A percentile compares a stretch with the other conserved stretches of the same genome.
Conservation (phyloP, 1,140 invertebrate species). For the Eupristina koningsbergeri region DNA sequence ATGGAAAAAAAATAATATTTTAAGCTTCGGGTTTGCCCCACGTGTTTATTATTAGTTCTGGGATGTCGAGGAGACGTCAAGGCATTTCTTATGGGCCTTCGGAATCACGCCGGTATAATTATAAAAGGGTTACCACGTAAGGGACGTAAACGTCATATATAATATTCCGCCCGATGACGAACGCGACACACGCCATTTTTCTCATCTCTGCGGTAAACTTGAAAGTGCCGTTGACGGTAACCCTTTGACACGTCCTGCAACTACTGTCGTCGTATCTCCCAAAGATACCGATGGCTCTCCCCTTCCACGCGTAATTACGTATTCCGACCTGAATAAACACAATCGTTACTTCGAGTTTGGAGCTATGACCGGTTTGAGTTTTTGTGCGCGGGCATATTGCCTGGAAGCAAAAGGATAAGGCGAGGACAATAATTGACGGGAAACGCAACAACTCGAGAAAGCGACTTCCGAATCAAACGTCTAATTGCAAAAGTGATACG, state of each 20-base stretch:
- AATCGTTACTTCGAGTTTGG: not conserved
- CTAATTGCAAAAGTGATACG: constrained; percentile 67
- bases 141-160: constrained; percentile 58
- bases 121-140: constrained; percentile 56
- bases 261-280: not conserved
- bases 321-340: constrained; percentile 12
- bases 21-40: not conserved
- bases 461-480: constrained; percentile 59
- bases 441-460: not conserved
- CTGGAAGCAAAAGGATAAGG: not conserved
- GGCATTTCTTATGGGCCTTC: constrained; percentile 18
- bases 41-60: constrained; percentile 30
- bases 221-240: not conserved
- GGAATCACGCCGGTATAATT: constrained; percentile 55
- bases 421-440: not conserved
- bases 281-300: not conserved
- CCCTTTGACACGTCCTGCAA: not conserved
- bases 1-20: not conserved
- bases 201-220: constrained; percentile 36
- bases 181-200: constrained; percentile 58
- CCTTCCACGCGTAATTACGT: not conserved
- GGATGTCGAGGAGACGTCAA: not conserved
- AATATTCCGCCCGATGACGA: constrained; percentile 59
- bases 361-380: not conserved
- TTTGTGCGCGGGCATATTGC: too few relatives aligned